Percentiles rank a stretch among this genome's conserved stretches.
Evolutionary conservation across 2,113 vertebrate genomes (phyloP).

Genomic region (Microcebus griseorufus): DNA sequence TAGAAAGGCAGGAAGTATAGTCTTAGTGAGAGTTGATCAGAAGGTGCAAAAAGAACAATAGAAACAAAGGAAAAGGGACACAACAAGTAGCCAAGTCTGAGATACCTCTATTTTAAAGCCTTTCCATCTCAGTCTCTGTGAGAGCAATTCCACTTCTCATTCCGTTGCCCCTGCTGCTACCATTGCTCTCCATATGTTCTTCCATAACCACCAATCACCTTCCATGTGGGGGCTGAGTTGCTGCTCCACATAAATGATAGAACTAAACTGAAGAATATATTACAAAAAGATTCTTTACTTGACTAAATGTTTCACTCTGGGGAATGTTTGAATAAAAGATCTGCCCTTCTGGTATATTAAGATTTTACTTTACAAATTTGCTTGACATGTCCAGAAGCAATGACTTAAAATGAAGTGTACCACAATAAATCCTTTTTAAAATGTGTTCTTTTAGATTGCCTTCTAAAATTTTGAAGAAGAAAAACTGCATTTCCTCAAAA

Average conservation of each 20-base stretch:
- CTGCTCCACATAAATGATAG: background rate
- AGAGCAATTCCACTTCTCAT: background rate
- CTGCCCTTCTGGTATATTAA: background rate
- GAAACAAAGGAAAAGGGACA: background rate
- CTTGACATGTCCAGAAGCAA: background rate
- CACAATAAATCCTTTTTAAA: background rate
- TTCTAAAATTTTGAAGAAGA: slow-evolving; percentile 1
- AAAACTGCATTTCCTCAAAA: background rate
- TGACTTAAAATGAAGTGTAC: background rate
- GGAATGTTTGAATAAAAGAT: background rate
- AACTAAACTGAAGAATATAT: background rate
- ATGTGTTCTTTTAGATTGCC: background rate
- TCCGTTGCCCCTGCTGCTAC: background rate
- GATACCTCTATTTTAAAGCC: background rate
- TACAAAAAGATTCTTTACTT: background rate
- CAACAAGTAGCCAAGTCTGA: background rate
- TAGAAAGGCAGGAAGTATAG: background rate
- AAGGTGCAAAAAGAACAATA: background rate
- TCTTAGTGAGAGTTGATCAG: background rate
- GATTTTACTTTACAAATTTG: slow-evolving; percentile 2
- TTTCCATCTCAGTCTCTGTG: background rate
- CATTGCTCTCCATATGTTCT: background rate
- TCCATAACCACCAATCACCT: background rate
- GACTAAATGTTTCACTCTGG: background rate
- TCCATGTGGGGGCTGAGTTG: background rate